These are phyloP conservation scores for Latrodectus geometricus DNA, from an alignment of 1,140 invertebrate species.

Conservation along the genomic window DNA sequence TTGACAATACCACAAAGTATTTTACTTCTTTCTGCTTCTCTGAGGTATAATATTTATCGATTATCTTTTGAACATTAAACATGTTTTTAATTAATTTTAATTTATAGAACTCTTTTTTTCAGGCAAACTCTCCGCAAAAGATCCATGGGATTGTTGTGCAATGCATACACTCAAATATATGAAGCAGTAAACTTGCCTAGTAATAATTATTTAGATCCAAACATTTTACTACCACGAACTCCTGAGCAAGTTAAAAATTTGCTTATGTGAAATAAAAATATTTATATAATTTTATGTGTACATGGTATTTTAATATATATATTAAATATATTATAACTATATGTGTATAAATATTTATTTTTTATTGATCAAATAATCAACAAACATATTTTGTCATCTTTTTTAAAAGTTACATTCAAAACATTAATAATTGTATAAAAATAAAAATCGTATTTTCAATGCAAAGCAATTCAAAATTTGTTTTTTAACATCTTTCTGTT, in stretches of 20 bases:
- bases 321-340: background rate
- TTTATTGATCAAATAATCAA: too few relatives aligned
- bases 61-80: background rate
- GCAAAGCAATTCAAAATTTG: too few relatives aligned
- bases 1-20: slow-evolving; percentile 86
- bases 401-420: too few relatives aligned
- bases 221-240: slow-evolving; percentile 77
- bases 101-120: slow-evolving; percentile 66
- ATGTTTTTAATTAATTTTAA: slow-evolving; percentile 18
- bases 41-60: slow-evolving; percentile 16
- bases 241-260: slow-evolving; percentile 81
- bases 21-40: slow-evolving; percentile 74
- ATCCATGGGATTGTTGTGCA: slow-evolving; percentile 85
- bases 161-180: slow-evolving; percentile 90
- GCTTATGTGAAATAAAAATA: slow-evolving; percentile 64
- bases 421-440: too few relatives aligned
- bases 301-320: too few relatives aligned
- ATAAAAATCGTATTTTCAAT: too few relatives aligned
- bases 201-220: slow-evolving; percentile 83
- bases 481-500: too few relatives aligned
- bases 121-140: slow-evolving; percentile 81
- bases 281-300: background rate
- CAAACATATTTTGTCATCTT: too few relatives aligned
- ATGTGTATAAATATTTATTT: too few relatives aligned
- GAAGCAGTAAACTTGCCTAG: slow-evolving; percentile 79